These are phyloP conservation scores for Dolichoris vasculosae DNA, from an alignment of 1,140 invertebrate species.

Conservation along the genomic window DNA sequence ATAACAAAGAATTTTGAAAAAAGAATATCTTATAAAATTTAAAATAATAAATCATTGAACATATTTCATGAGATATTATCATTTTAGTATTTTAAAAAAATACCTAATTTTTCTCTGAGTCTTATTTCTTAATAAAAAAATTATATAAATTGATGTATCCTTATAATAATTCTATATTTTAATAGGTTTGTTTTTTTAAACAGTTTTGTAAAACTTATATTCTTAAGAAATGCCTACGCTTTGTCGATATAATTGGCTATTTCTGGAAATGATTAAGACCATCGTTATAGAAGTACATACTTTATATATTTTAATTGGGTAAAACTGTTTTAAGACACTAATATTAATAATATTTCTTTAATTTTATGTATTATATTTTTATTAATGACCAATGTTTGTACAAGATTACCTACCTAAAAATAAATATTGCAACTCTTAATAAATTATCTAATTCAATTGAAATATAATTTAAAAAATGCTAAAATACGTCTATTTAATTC, in stretches of 20 bases:
- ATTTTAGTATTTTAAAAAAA: neutral
- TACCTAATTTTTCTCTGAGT: neutral
- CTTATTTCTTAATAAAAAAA: neutral
- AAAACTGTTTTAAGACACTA: neutral
- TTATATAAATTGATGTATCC: neutral
- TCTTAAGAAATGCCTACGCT: neutral
- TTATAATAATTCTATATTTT: neutral
- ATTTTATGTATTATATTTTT: neutral
- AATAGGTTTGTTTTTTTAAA: neutral
- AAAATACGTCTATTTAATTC: neutral
- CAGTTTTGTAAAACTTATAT: neutral
- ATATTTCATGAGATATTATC: neutral
- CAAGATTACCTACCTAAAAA: neutral
- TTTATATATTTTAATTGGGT: conserved; percentile 14
- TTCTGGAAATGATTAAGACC: conserved; percentile 14
- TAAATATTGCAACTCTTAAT: neutral
- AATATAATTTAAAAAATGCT: neutral
- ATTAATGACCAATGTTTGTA: neutral
- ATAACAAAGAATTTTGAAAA: neutral
- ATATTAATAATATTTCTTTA: conserved; percentile 16
- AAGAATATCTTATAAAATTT: neutral
- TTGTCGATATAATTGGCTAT: conserved; percentile 12
- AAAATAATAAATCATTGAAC: neutral
- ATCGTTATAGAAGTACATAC: neutral
- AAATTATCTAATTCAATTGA: neutral